Percentiles rank a stretch among this genome's conserved stretches.
These are phyloP conservation scores for Melanophora roralis DNA, from an alignment of 2,888 invertebrate species.

Conservation along the genomic window DNA sequence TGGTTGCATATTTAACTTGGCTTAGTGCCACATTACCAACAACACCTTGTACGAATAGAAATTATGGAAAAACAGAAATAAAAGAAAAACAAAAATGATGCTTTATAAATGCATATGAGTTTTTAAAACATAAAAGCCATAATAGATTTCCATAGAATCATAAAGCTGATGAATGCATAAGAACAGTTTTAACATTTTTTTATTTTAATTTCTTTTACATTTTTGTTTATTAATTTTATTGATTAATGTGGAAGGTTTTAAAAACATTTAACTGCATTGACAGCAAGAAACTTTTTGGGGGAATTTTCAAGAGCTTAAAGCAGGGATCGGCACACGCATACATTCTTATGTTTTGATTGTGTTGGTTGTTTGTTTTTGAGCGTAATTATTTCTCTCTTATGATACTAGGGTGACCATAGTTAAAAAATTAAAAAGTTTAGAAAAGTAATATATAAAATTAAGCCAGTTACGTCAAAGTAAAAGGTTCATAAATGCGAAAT, in stretches of 20 bases:
- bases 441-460: too few species aligned
- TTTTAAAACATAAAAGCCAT: background rate
- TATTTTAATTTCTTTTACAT: slow-evolving; percentile 1
- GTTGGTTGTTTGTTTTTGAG: too few species aligned
- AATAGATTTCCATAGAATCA: background rate
- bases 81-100: background rate
- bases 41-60: slow-evolving; percentile 24
- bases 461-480: too few species aligned
- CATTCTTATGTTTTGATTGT: too few species aligned
- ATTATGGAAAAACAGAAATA: background rate
- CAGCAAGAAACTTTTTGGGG: too few species aligned
- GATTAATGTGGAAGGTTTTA: background rate
- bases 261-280: too few species aligned
- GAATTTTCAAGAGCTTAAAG: too few species aligned
- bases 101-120: slow-evolving; percentile 4
- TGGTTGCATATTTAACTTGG: slow-evolving; percentile 27
- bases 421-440: too few species aligned
- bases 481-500: too few species aligned
- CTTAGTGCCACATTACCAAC: slow-evolving; percentile 41
- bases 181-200: slow-evolving; percentile 4
- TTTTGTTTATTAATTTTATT: background rate
- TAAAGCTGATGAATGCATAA: slow-evolving; percentile 5
- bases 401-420: too few species aligned
- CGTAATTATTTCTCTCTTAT: too few species aligned
- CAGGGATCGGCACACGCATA: too few species aligned